Evolutionary conservation across 2,113 vertebrate species (phyloP), one percentile per base, ranked within the genome.

Genomic region (Excalfactoria chinensis): DNA sequence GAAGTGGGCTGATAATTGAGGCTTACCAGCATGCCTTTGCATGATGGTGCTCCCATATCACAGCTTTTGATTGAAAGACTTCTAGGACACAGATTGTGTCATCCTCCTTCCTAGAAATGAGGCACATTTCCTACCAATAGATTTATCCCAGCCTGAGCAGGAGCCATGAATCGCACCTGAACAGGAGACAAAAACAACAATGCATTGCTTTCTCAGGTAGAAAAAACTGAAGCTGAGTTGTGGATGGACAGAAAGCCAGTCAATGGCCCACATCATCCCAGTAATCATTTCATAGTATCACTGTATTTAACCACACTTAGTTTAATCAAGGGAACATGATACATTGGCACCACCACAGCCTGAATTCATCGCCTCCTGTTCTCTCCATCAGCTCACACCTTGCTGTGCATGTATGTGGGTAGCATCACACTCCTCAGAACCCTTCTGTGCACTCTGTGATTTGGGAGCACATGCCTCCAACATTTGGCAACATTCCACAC

Each of bases 361-460:
- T 44, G 34, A 41, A 17, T 21, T 3, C 40, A 9, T 41, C 3
- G 6, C 40, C 26, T 25, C 21, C 40, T 56, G 28, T 64, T 22
- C 74, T 48, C 2, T 3, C 56, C 28, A 5, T 10, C 15, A 3
- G 6, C 6, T 22, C 13, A 9, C 1, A 1, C 13, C 2, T 22
- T 13, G 58, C 58, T 67, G 48, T 30, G 60, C 41, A 10, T 30
- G 5, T 30, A 17, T 53, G 51, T 53, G 8, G 13, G 51, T 9
- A 53, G 51, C 51, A 53, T 14, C 8, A 15, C 26, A 15, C 51
- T 28, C 51, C 26, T 53, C 26, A 17, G 16, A 28, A 53, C 26
- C 26, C 51, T 53, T 53, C 51, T 17, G 15, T 53, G 51, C 25
- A 53, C 51, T 28, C 13, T 53, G 26, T 15, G 26, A 6, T 53